Percentiles rank a stretch among this genome's conserved stretches.
These are phyloP conservation scores for Eurypyga helias DNA, from an alignment of 2,113 vertebrate genomes.

Conservation along the genomic window DNA sequence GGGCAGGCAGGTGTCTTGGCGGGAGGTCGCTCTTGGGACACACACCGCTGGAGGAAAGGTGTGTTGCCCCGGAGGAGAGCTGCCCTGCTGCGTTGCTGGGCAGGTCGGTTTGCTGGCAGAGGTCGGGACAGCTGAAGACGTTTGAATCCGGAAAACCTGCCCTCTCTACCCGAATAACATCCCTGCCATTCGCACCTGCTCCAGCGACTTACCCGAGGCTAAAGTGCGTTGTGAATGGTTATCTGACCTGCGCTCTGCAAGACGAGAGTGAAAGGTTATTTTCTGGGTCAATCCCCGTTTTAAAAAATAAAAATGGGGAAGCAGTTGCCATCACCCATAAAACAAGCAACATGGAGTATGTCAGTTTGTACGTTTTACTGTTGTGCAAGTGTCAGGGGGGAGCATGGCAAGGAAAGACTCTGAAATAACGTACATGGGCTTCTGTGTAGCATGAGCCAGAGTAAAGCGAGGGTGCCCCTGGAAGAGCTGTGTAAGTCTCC, in stretches of 20 bases:
- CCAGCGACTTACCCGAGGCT: not conserved
- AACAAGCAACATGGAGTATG: rapidly evolving
- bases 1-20: rapidly evolving
- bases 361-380: too few relatives aligned
- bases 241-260: rapidly evolving
- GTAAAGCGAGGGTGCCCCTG: too few relatives aligned
- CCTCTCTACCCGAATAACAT: rapidly evolving
- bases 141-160: too few relatives aligned
- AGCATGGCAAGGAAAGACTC: rapidly evolving
- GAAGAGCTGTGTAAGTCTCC: too few relatives aligned
- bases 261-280: rapidly evolving
- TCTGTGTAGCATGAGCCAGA: rapidly evolving
- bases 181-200: rapidly evolving
- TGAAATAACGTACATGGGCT: rapidly evolving
- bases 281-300: not conserved
- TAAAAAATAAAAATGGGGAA: too few relatives aligned
- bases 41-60: rapidly evolving
- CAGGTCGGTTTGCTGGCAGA: too few relatives aligned
- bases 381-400: too few relatives aligned
- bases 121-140: too few relatives aligned
- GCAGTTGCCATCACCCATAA: rapidly evolving
- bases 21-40: too few relatives aligned
- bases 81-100: rapidly evolving
- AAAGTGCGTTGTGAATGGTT: rapidly evolving
- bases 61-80: rapidly evolving